A percentile compares a stretch with the other conserved stretches of the same genome.
Evolutionary conservation across 2,797 vertebrate genomes (phyloP).

Genomic region (Hippocampus kuda): DNA sequence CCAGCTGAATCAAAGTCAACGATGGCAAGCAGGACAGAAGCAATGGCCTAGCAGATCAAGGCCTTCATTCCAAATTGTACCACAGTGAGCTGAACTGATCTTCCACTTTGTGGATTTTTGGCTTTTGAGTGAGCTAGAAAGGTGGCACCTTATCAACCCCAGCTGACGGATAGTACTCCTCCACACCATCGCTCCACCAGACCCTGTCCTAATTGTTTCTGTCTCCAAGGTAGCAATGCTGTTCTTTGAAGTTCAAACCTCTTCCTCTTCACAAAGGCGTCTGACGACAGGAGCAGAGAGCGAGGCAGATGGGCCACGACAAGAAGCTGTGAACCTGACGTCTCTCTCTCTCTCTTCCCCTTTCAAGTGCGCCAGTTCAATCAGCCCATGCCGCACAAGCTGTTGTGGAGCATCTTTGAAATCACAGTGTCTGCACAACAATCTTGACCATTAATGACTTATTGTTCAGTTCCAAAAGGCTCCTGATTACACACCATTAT

Average conservation of each 20-base stretch:
- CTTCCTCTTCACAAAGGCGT: constrained; percentile 69
- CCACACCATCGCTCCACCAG: constrained; percentile 52
- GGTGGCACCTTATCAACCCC: background rate
- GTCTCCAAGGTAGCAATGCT: constrained; percentile 65
- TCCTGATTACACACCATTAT: constrained; percentile 65
- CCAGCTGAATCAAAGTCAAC: background rate
- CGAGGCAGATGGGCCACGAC: constrained; percentile 75
- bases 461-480: constrained; percentile 74
- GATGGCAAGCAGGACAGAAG: background rate
- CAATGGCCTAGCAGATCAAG: background rate
- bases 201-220: constrained; percentile 75
- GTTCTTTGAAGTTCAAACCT: constrained; percentile 75
- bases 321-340: constrained; percentile 72
- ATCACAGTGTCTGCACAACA: constrained; percentile 73
- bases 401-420: constrained; percentile 79
- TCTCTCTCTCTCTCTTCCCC: constrained; percentile 75
- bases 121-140: background rate
- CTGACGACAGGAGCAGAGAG: constrained; percentile 61
- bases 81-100: background rate
- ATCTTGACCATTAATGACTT: constrained; percentile 77
- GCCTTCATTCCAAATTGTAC: background rate
- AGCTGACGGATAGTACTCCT: background rate
- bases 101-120: background rate
- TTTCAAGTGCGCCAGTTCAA: constrained; percentile 78
- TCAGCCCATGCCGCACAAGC: constrained; percentile 73